Percentiles rank a stretch among this genome's conserved stretches.
Evolutionary conservation across 1,140 invertebrate genomes (phyloP).

Genomic region (Galendromus occidentalis): DNA sequence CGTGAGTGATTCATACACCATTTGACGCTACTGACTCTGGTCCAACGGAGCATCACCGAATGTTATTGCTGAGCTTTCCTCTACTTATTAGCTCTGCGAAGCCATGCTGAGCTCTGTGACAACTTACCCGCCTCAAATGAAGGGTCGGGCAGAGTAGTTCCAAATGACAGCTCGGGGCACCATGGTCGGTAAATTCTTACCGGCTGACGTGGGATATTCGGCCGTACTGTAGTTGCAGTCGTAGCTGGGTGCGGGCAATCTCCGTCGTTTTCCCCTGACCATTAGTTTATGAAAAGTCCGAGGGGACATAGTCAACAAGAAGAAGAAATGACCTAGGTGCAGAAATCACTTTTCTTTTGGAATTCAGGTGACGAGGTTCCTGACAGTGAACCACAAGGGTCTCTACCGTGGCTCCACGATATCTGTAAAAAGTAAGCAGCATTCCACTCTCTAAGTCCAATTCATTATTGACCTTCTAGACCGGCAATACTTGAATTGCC

Average conservation of each 20-base stretch:
- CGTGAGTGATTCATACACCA: constrained; percentile 15
- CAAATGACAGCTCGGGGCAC: no score
- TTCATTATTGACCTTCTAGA: no score
- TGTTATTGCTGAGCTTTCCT: neutral
- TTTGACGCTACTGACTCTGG: neutral
- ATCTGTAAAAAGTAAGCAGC: constrained; percentile 21
- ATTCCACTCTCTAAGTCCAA: no score
- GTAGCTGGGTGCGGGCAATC: neutral
- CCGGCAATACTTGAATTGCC: no score
- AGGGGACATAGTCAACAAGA: no score
- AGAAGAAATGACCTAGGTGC: neutral
- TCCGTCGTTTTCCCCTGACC: neutral
- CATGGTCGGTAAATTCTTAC: no score
- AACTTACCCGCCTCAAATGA: no score
- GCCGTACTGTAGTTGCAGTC: no score
- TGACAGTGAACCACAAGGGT: constrained; percentile 23
- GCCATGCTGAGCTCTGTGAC: no score
- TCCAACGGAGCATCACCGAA: neutral
- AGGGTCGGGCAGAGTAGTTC: no score
- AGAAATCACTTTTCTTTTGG: constrained; percentile 3
- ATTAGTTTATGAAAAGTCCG: no score
- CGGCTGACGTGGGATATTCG: no score
- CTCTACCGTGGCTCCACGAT: constrained; percentile 23
- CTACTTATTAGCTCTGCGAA: neutral
- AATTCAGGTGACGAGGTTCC: constrained; percentile 17